Evolutionary conservation across 1,140 invertebrate genomes (phyloP), one percentile per base, ranked within the genome.

Genomic region (Elysia chlorotica): DNA sequence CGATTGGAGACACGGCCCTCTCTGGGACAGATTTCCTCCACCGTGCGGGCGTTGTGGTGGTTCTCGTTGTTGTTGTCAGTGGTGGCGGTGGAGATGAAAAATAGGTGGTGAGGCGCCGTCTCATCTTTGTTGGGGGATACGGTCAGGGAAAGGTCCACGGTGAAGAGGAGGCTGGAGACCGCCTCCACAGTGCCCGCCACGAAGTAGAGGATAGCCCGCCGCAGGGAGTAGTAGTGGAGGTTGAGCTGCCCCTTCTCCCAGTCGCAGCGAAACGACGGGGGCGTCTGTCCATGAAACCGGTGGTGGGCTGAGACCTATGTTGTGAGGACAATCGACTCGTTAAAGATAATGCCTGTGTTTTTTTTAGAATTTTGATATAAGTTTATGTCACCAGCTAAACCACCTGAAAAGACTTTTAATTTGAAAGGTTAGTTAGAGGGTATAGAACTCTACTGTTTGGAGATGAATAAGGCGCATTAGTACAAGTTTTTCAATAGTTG

Each of bases 91-190:
- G 71, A 71, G 56, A 82, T 76, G 73, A 73, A 67, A 67, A 83
- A 76, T 62, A 81, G 79, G 67, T 83, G 80, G 67, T 83, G 82
- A n/a, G 76, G 72, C 2, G 80, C 79, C 0, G 36, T 73, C 14
- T 66, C 53, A 21, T 78, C 77, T 28, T 75, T 71, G 65, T 72
- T 82, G 35, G 70, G 74, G 30, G 76, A 76, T 4, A 81, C 74
- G 1, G 63, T n/a, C 23, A 85, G 68, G 2, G 72, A 38, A 5
- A 82, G 73, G 21, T 79, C 70, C 23, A 75, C 35, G n/a, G 72
- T 67, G 71, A 79, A 85, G 38, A 83, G 67, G 25, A 78, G 33
- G 80, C 92, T 94, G 19, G 96, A 95, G 30, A 97, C 95, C 0
- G 95, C 79, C 56, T 79, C 78, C 17, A 88, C 81, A 30, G 86